Base-by-base conservation (phyloP, 2,113 vertebrate genomes). In the Axis porcinus region DNA sequence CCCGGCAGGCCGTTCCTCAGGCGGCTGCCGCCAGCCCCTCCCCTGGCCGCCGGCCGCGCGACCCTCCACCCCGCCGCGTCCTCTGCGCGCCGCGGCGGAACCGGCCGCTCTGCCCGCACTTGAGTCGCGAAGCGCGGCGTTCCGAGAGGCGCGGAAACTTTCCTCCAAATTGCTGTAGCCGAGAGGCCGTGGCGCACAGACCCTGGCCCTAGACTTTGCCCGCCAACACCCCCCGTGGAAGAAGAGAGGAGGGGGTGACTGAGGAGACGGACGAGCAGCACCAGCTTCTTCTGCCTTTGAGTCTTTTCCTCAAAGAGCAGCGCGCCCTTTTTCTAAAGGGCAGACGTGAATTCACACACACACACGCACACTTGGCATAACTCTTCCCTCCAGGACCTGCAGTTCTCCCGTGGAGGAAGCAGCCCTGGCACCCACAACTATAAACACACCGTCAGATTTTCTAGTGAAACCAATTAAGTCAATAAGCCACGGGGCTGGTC, bases 111-210 rank as follows among this genome's bases (percentile, higher is more conserved):
- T 1, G 85, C 97, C 78, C 14, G 25, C 16, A 1, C n/a, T 45
- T 55, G 25, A 15, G 85, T 43, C 0, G 54, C 50, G 10, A 9
- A 74, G 94, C 50, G 21, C 19, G 14, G 70, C 47, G 16, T 60
- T 74, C 50, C 3, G 52, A 88, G n/a, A 74, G 87, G 94, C 87
- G 45, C 91, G 21, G 95, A 95, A 98, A 98, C 97, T 98, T 98
- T 97, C 58, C 89, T 93, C 5, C 88, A 19, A 74, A 89, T 3
- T 89, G 94, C 88, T 84, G 70, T n/a, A 40, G 94, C 88, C 70
- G 5, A 62, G 62, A 97, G 88, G 67, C 67, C 58, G 2, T 7
- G 70, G 92, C 43, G 17, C 70, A 64, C 19, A 3, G 36, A 91
- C 28, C 30, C 62, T 21, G 70, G 74, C 9, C 78, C 54, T 28